phyloP scores from a whole-genome alignment of 2,888 invertebrate species.

The Sarcophaga caerulescens region DNA sequence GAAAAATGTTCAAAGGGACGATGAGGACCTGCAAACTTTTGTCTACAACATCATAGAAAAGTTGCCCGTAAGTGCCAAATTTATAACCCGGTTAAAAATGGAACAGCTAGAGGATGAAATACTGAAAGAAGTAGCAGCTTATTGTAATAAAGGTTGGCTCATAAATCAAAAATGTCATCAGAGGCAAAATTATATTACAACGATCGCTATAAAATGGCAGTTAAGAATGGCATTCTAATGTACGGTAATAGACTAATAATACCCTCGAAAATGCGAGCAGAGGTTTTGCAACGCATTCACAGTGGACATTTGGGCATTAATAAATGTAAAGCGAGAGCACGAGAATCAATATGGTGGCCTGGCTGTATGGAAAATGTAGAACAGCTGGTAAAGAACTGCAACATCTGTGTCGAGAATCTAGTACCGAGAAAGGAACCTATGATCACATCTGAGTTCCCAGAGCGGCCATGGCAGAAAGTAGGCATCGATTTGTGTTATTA shows the following conservation, averaged over 20 bases:
- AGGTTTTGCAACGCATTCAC: slow-evolving; percentile 25
- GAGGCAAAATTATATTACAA: slow-evolving; percentile 22
- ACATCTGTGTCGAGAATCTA: slow-evolving; percentile 28
- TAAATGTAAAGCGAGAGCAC: slow-evolving; percentile 41
- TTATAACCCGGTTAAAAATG: slow-evolving; percentile 6
- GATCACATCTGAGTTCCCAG: slow-evolving; percentile 1
- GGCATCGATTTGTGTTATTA: slow-evolving; percentile 8
- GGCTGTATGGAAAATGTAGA: slow-evolving; percentile 6
- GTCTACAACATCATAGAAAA: slow-evolving; percentile 24
- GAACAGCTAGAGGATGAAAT: slow-evolving; percentile 27
- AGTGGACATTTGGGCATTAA: slow-evolving; percentile 31
- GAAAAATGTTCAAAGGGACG: neutral
- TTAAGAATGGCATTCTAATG: slow-evolving; percentile 36
- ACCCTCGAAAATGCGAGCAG: slow-evolving; percentile 7
- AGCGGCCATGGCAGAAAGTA: slow-evolving; percentile 25
- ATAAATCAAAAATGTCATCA: slow-evolving; percentile 37
- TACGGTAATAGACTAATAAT: slow-evolving; percentile 29
- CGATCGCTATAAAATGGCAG: slow-evolving; percentile 14
- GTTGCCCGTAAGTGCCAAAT: slow-evolving; percentile 30
- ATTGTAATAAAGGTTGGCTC: slow-evolving; percentile 34
- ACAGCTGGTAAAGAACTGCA: slow-evolving; percentile 20
- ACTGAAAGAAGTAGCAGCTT: slow-evolving; percentile 22
- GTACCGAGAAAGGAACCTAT: slow-evolving; percentile 25
- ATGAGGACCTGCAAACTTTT: neutral
- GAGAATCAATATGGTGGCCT: slow-evolving; percentile 41